These are phyloP conservation scores for Phragmatobia fuliginosa DNA, from an alignment of 2,888 invertebrate genomes.

Conservation along the genomic window DNA sequence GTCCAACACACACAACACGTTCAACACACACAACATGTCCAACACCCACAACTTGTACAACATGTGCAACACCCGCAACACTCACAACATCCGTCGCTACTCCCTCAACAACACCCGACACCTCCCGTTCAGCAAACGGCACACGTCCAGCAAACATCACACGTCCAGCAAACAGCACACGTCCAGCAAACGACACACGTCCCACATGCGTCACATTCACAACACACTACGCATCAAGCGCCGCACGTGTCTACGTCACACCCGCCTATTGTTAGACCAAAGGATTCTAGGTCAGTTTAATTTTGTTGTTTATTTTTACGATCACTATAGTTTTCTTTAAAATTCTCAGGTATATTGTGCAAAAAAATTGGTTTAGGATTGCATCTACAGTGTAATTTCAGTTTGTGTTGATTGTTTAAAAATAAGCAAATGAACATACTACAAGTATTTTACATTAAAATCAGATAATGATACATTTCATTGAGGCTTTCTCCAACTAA, in stretches of 20 bases:
- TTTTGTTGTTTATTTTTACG: neutral
- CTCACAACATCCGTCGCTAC: conserved; percentile 22
- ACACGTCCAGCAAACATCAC: conserved; percentile 9
- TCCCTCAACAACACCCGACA: neutral
- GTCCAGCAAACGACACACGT: conserved; percentile 10
- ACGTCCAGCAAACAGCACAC: conserved; percentile 24
- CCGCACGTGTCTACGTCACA: conserved; percentile 42
- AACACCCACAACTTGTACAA: conserved; percentile 23
- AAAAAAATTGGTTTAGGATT: neutral
- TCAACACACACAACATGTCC: conserved; percentile 22
- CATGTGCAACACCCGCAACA: conserved; percentile 29
- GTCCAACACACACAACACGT: conserved; percentile 34
- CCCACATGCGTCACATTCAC: conserved; percentile 26
- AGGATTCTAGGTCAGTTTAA: conserved; percentile 71
- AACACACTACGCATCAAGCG: conserved; percentile 31
- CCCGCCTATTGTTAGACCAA: conserved; percentile 53
- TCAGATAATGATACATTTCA: neutral
- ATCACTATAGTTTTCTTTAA: neutral
- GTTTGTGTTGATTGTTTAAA: too few relatives aligned
- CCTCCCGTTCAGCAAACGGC: neutral
- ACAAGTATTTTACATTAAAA: neutral
- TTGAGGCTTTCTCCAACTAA: neutral
- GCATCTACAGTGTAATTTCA: neutral
- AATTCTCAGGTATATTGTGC: neutral
- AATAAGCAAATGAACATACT: too few relatives aligned